Evolutionary conservation across 2,888 invertebrate genomes (phyloP).

Genomic region (Microchrysa polita): DNA sequence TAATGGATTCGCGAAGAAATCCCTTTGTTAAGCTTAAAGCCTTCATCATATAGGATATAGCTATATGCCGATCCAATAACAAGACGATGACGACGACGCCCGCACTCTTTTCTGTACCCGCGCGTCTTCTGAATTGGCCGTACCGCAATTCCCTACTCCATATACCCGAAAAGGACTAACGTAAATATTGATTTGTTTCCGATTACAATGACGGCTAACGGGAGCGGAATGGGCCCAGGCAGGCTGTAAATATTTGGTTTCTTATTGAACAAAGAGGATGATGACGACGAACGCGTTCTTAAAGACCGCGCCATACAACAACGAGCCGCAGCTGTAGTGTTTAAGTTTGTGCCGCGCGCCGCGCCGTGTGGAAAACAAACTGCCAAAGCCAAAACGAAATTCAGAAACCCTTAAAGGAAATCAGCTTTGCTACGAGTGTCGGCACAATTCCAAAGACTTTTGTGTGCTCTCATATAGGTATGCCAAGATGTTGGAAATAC

Average conservation of each 20-base stretch:
- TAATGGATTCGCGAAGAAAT: slow-evolving; percentile 30
- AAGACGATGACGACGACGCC: not conserved
- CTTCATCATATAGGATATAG: too few species aligned
- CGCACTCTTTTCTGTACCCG: too few species aligned
- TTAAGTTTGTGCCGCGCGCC: not conserved
- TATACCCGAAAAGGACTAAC: slow-evolving; percentile 10
- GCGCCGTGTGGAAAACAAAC: not conserved
- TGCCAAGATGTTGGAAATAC: not conserved
- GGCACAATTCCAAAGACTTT: not conserved
- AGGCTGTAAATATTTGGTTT: slow-evolving; percentile 28
- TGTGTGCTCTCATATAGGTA: not conserved
- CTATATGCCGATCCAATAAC: not conserved
- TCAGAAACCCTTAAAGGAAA: not conserved
- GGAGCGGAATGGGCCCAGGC: not conserved
- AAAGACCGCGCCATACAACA: too few species aligned
- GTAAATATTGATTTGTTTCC: slow-evolving; percentile 36
- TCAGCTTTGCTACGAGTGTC: slow-evolving; percentile 1
- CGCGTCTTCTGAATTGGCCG: too few species aligned
- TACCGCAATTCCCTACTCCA: too few species aligned
- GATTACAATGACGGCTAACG: slow-evolving; percentile 36
- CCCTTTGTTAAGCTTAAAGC: slow-evolving; percentile 11
- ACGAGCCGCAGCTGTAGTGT: too few species aligned
- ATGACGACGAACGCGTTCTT: slow-evolving; percentile 1
- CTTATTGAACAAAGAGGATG: slow-evolving; percentile 4
- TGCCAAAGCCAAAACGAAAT: not conserved